These are phyloP conservation scores for Cecropterus lyciades DNA, from an alignment of 1,140 invertebrate species.

Conservation along the genomic window DNA sequence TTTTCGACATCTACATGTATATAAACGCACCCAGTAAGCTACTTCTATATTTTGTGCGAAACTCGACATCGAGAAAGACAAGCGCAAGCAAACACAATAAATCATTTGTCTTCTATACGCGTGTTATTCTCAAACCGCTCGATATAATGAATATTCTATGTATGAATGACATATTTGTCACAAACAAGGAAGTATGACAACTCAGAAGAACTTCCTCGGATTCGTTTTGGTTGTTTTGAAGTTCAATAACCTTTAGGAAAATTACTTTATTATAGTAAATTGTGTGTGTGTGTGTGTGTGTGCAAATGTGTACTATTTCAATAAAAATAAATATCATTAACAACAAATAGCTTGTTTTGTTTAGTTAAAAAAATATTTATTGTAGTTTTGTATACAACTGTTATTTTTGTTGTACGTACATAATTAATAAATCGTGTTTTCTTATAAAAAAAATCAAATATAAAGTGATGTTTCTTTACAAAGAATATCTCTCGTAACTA, in stretches of 20 bases:
- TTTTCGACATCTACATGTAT: not conserved
- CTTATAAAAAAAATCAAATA: too few relatives aligned
- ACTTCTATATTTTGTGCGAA: constrained; percentile 29
- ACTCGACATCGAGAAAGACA: constrained; percentile 40
- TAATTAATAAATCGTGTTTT: too few relatives aligned
- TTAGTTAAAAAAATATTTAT: too few relatives aligned
- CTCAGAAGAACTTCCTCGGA: not conserved
- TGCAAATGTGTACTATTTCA: too few relatives aligned
- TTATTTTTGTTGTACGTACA: too few relatives aligned
- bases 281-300: too few relatives aligned
- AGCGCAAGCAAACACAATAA: constrained; percentile 47
- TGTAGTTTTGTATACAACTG: too few relatives aligned
- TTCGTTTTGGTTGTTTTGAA: not conserved
- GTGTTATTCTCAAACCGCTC: constrained; percentile 40
- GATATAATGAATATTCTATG: constrained; percentile 38
- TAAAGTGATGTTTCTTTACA: too few relatives aligned
- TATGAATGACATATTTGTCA: constrained; percentile 22
- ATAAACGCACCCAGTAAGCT: constrained; percentile 1
- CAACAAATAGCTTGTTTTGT: too few relatives aligned
- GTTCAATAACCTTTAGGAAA: not conserved
- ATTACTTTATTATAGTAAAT: too few relatives aligned
- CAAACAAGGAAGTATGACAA: constrained; percentile 7
- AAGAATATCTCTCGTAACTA: too few relatives aligned
- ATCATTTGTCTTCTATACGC: constrained; percentile 44
- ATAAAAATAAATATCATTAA: too few relatives aligned